Base-by-base conservation (phyloP, 1,140 invertebrate species). In the Vollenhovia emeryi region DNA sequence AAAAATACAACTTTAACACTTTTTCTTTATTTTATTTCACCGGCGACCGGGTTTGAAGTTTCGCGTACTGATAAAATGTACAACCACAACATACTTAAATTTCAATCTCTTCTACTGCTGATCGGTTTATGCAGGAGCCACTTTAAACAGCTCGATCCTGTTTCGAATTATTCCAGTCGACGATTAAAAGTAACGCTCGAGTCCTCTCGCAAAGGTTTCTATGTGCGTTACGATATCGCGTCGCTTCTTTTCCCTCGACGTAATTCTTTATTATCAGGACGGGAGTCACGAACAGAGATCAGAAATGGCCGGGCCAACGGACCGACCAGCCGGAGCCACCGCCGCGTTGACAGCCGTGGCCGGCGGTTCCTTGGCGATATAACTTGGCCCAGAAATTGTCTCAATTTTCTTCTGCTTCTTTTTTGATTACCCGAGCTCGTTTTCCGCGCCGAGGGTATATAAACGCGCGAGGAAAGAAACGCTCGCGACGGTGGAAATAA, bases 401-500 rank as follows among this genome's bases (percentile, higher is more conserved):
- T 66, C 59, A 43, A 48, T 84, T 75, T 64, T 62, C 71, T 48
- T 40, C 27, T 9, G 9, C 21, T 60, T 2, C 43, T 60, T 76
- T 43, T 62, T 24, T 30, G 30, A 76, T 76, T 76, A 84, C 52
- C 21, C 36, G 48, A 76, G n/a, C n/a, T 36, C 43, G 43, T 18
- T 84, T 30, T 60, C 40, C 33, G 36, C 13, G 21, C n/a, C 45
- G 30, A 7, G 21, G 24, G 62, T 40, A 27, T 30, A 69, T 43
- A 66, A 69, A 43, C n/a, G 11, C n/a, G 36, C 48, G 78, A 21
- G 45, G 64, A 52, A 55, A 15, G 50, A 57, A 82, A 71, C 64
- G 45, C 40, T 71, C 30, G 2, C 0, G 64, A 71, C 13, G 36
- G 40, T 11, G 13, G 36, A 69, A 43, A 82, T 57, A 73, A 71